These are phyloP conservation scores for Dinocampus coccinellae DNA, from an alignment of 2,888 invertebrate species.

Conservation along the genomic window DNA sequence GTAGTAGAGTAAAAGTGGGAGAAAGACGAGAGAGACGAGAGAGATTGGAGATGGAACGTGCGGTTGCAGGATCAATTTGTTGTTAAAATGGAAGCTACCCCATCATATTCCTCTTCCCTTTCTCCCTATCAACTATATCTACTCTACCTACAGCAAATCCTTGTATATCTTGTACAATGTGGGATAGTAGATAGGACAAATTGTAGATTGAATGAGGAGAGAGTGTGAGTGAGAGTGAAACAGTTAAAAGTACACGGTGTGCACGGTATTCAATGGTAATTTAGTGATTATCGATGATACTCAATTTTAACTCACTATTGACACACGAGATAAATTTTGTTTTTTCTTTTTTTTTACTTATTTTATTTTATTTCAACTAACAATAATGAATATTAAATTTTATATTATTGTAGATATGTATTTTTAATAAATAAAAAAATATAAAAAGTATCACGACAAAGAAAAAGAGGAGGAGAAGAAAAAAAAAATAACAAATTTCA, in stretches of 20 bases:
- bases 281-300: slow-evolving; percentile 59
- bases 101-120: slow-evolving; percentile 3
- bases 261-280: slow-evolving; percentile 57
- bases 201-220: neutral
- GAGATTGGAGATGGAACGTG: slow-evolving; percentile 5
- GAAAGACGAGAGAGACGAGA: no score
- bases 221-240: neutral
- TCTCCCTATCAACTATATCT: neutral
- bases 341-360: no score
- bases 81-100: slow-evolving; percentile 47
- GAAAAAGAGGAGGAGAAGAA: no score
- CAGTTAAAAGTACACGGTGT: slow-evolving; percentile 42
- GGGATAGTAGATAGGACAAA: slow-evolving; percentile 21
- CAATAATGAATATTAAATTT: no score
- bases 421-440: no score
- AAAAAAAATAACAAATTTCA: neutral
- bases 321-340: no score
- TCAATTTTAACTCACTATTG: no score
- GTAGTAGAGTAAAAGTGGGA: no score
- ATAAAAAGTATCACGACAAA: no score
- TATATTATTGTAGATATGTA: no score
- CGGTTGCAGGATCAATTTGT: slow-evolving; percentile 51
- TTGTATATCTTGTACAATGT: neutral
- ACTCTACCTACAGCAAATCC: neutral
- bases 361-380: no score